Evolutionary conservation across 2,797 vertebrate genomes (phyloP), one percentile per base, ranked within the genome.

Genomic region (Adelosebastes latens): DNA sequence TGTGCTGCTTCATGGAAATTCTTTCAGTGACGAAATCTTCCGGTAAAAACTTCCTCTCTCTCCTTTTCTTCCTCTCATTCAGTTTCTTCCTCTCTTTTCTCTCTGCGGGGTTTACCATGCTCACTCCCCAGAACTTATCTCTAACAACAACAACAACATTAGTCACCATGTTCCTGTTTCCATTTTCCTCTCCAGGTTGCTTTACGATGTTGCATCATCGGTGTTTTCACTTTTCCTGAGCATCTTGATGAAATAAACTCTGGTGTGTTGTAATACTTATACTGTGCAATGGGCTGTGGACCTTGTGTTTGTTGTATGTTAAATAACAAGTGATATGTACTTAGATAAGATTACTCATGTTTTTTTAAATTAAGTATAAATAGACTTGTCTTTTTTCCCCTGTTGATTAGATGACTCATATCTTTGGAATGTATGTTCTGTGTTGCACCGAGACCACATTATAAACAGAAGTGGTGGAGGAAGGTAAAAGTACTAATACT

Each of bases 21-120:
- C 61, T 79, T n/a, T 1, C 4, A 56, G 46, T 91, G 91, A 92
- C 82, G 89, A 72, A 82, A 79, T 85, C 72, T 88, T 91, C 83
- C 79, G 74, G 81, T 42, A 80, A 65, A 79, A 79, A 39, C 13
- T 52, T 58, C 68, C 58, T 58, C 11, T 46, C 8, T 52, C 20
- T n/a, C 49, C 49, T 20, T 52, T 52, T n/a, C 8, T n/a, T 52
- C 49, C 5, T 55, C 62, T 5, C 31, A 71, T 69, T 75, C 36
- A 4, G 31, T 72, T 5, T 52, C 36, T 52, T 18, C 13, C 39
- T 5, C 14, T 16, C 20, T 22, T 3, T 20, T 24, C 34, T 61
- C 27, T n/a, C 7, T 65, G 18, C 25, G 0, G 4, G 3, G 11
- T 7, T 18, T n/a, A 5, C n/a, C 14, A 20, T 0, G 1, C 55